Percentiles rank a stretch among this genome's conserved stretches.
Conservation (phyloP, 2,888 invertebrate species). For the Cyrtodaria siliqua region DNA sequence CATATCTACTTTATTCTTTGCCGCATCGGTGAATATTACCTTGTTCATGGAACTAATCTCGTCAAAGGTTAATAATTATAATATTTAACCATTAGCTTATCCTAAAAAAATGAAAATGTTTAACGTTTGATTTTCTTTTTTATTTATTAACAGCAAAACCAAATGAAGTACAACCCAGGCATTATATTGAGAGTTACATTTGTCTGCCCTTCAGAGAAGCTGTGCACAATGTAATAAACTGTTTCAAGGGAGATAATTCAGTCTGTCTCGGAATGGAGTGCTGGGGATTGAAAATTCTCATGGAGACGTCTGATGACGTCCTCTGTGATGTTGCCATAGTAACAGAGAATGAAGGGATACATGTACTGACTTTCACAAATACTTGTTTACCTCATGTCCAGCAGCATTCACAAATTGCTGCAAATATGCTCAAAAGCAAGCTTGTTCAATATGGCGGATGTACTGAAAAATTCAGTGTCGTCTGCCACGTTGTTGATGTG, state of each 20-base stretch:
- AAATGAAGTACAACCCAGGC: slow-evolving; percentile 65
- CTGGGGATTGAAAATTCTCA: slow-evolving; percentile 70
- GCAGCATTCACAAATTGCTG: slow-evolving; percentile 59
- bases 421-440: slow-evolving; percentile 64
- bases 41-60: too few relatives aligned
- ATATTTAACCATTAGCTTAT: too few relatives aligned
- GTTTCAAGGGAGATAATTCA: slow-evolving; percentile 38
- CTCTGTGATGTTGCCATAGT: slow-evolving; percentile 67
- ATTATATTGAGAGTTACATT: slow-evolving; percentile 63
- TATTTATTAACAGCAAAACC: slow-evolving; percentile 39
- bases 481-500: slow-evolving; percentile 63
- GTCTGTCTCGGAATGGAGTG: slow-evolving; percentile 69
- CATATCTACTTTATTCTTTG: too few relatives aligned
- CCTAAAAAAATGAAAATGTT: too few relatives aligned
- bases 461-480: slow-evolving; percentile 69
- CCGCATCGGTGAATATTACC: too few relatives aligned
- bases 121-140: too few relatives aligned
- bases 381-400: slow-evolving; percentile 34
- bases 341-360: slow-evolving; percentile 67
- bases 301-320: slow-evolving; percentile 42
- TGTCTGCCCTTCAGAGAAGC: slow-evolving; percentile 45
- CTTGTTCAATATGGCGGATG: slow-evolving; percentile 75
- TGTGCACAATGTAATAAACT: slow-evolving; percentile 35
- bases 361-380: slow-evolving; percentile 67
- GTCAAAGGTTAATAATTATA: too few relatives aligned